A percentile compares a stretch with the other conserved stretches of the same genome.
phyloP scores from a whole-genome alignment of 2,888 invertebrate species.

The Clistopyga incitator region DNA sequence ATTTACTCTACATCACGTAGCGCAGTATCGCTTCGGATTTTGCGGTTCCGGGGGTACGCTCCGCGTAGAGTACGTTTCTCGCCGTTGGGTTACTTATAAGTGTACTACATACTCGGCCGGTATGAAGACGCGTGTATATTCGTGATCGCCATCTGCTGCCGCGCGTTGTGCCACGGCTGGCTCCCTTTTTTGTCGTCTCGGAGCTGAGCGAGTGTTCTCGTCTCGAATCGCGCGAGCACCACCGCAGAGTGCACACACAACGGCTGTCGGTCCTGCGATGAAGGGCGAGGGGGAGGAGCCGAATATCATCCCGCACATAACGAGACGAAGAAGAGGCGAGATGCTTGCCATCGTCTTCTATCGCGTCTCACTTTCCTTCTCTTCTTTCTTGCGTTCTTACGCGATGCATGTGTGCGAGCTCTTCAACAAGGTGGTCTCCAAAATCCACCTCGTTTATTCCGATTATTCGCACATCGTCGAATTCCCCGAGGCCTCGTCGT shows the following conservation, averaged over 20 bases:
- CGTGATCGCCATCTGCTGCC: conserved; percentile 66
- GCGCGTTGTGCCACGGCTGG: conserved; percentile 47
- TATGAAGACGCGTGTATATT: conserved; percentile 42
- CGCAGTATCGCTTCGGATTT: conserved; percentile 7
- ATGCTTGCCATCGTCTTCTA: conserved; percentile 6
- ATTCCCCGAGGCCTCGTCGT: conserved; percentile 4
- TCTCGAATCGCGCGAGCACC: conserved; percentile 39
- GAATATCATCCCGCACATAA: conserved; percentile 48
- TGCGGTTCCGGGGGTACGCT: conserved; percentile 30
- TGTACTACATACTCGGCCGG: conserved; percentile 24
- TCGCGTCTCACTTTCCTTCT: conserved; percentile 3
- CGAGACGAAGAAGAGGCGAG: conserved; percentile 20
- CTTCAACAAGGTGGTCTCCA: conserved; percentile 53
- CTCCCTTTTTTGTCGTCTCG: conserved; percentile 64
- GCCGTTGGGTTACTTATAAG: conserved; percentile 55
- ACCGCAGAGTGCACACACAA: conserved; percentile 12
- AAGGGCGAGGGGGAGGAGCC: conserved; percentile 14
- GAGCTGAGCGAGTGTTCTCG: conserved; percentile 45
- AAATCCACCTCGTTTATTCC: conserved; percentile 45
- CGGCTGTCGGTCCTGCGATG: conserved; percentile 24
- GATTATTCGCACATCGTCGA: conserved; percentile 64
- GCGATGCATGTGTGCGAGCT: background rate
- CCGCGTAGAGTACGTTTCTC: conserved; percentile 28
- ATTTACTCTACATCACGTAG: background rate
- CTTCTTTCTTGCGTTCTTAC: conserved; percentile 3